A percentile compares a stretch with the other conserved stretches of the same genome.
phyloP scores from a whole-genome alignment of 2,113 vertebrate genomes.

The Rhegmatorhina hoffmannsi region DNA sequence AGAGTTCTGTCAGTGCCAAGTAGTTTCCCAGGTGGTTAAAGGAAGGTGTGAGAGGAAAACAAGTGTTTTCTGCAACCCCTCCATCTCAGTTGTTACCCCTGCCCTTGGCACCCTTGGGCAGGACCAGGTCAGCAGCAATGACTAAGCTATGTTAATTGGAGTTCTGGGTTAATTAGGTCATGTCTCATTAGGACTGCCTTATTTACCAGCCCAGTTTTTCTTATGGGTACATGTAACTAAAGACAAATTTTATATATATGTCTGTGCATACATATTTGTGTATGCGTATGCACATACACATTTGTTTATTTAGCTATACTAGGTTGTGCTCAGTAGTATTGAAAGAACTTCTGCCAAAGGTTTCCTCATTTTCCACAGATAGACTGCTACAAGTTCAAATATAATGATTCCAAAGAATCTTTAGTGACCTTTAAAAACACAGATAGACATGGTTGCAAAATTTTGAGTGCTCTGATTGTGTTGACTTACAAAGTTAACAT shows the following conservation, averaged over 20 bases:
- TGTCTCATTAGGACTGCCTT: neutral
- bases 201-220: neutral
- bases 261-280: rapidly evolving
- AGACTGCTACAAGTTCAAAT: rapidly evolving
- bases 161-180: neutral
- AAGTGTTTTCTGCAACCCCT: neutral
- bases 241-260: too few species aligned
- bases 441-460: too few species aligned
- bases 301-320: too few species aligned
- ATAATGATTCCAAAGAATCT: neutral
- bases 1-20: neutral
- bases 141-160: neutral
- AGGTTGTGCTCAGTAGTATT: neutral
- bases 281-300: rapidly evolving
- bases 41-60: neutral
- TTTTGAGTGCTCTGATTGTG: neutral
- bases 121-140: neutral
- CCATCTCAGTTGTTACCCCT: neutral
- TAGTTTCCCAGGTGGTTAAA: neutral
- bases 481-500: rapidly evolving
- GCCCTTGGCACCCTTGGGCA: neutral
- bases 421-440: neutral
- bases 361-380: neutral
- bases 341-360: neutral
- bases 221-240: neutral